Percentiles rank a stretch among this genome's conserved stretches.
Evolutionary conservation across 2,888 invertebrate species (phyloP).

Genomic region (Philonicus albiceps): DNA sequence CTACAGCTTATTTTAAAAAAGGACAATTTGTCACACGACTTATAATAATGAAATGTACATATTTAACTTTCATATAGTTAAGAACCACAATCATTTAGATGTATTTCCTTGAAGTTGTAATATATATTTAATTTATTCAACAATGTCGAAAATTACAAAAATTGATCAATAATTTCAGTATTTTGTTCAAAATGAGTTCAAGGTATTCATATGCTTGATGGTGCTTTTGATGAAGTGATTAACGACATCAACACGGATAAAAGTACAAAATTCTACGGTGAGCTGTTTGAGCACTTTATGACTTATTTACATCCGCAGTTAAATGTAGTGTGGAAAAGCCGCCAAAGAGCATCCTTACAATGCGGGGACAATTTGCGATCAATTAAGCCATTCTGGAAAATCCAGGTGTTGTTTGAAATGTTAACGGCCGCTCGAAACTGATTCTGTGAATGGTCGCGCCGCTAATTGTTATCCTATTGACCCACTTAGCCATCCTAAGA

Average conservation of each 20-base stretch:
- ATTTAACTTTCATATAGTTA: no score
- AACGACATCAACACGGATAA: background rate
- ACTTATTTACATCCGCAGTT: background rate
- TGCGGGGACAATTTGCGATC: background rate
- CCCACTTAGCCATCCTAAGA: conserved; percentile 19
- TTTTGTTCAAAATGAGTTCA: background rate
- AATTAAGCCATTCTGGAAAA: conserved; percentile 19
- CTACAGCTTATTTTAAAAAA: no score
- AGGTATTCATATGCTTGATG: background rate
- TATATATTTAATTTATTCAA: background rate
- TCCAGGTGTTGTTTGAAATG: conserved; percentile 20
- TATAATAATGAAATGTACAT: no score
- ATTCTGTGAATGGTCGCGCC: background rate
- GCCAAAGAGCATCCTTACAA: conserved; percentile 18
- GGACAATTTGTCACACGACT: no score
- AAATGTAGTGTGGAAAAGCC: background rate
- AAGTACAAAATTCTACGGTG: background rate
- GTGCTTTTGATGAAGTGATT: background rate
- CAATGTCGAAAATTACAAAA: background rate
- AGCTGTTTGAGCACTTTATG: background rate
- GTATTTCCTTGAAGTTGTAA: background rate
- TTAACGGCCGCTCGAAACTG: background rate
- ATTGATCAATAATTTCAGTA: background rate
- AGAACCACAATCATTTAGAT: no score
- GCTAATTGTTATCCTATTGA: conserved; percentile 21